Evolutionary conservation across 2,888 invertebrate genomes (phyloP).

Genomic region (Onthophagus sagittarius): DNA sequence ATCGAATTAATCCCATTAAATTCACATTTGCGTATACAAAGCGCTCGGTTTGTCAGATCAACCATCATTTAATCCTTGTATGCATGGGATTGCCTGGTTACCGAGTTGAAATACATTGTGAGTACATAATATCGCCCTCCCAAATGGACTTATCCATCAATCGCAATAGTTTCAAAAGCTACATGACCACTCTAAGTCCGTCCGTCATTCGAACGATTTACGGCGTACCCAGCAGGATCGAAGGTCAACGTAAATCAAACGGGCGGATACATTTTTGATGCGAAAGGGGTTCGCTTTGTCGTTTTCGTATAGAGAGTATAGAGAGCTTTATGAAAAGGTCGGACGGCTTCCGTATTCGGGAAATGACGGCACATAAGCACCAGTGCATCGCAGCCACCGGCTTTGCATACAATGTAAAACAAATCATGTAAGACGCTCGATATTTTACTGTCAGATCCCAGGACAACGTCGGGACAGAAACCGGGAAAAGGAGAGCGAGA

Average conservation of each 20-base stretch:
- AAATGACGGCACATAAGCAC: not conserved
- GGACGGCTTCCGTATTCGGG: not conserved
- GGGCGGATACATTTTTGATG: not conserved
- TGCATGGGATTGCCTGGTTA: not conserved
- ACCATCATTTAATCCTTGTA: not conserved
- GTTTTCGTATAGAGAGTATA: not conserved
- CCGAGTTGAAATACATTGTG: not conserved
- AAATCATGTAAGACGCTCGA: conserved; percentile 20
- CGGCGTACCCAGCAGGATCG: not conserved
- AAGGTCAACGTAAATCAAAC: not conserved
- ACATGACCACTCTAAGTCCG: not conserved
- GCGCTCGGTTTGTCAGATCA: not conserved
- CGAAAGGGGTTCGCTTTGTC: not conserved
- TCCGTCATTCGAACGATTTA: not conserved
- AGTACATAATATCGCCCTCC: not conserved
- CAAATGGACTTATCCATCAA: not conserved
- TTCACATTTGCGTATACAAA: not conserved
- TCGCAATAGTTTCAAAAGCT: not conserved
- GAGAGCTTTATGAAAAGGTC: not conserved
- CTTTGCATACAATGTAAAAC: conserved; percentile 22
- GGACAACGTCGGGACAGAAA: not conserved
- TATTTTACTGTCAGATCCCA: conserved; percentile 18
- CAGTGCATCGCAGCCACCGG: not conserved
- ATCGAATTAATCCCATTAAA: not conserved
- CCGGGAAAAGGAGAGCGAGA: not conserved